Conservation (phyloP, 2,888 invertebrate genomes). For the Pasiphila rectangulata region DNA sequence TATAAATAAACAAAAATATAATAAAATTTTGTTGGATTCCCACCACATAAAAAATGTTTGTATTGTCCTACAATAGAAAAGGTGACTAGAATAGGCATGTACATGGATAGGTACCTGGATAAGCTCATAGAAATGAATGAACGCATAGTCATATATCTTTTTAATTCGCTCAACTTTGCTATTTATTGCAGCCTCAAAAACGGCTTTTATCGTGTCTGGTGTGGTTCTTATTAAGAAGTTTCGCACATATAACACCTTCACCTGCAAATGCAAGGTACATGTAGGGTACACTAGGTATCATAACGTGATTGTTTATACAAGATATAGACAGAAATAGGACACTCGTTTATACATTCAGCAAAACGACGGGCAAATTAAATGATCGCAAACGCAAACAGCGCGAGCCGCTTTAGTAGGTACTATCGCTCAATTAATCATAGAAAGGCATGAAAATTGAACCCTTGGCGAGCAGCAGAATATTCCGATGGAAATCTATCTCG, state of each 20-base stretch:
- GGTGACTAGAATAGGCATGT: constrained; percentile 82
- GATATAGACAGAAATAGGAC: constrained; percentile 8
- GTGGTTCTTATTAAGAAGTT: constrained; percentile 82
- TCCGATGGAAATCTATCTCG: too few relatives aligned
- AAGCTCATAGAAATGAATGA: constrained; percentile 86
- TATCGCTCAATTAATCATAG: too few relatives aligned
- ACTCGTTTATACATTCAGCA: constrained; percentile 6
- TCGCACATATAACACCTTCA: constrained; percentile 86
- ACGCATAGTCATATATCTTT: constrained; percentile 89
- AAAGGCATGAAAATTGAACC: background rate
- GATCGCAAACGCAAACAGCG: constrained; percentile 9
- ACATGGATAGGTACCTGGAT: too few relatives aligned
- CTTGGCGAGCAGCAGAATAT: too few relatives aligned
- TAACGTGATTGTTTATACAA: background rate
- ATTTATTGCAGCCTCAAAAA: constrained; percentile 59
- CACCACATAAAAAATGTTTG: too few relatives aligned
- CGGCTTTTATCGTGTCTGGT: constrained; percentile 57
- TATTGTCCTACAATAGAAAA: too few relatives aligned
- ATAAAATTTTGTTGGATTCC: too few relatives aligned
- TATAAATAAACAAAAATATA: too few relatives aligned
- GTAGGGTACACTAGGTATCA: too few relatives aligned
- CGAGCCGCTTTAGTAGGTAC: background rate
- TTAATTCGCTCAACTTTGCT: constrained; percentile 83
- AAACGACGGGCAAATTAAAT: constrained; percentile 3
- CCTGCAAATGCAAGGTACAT: constrained; percentile 78